These are phyloP conservation scores for Lithobates sylvaticus DNA, from an alignment of 2,797 vertebrate species.

Conservation along the genomic window DNA sequence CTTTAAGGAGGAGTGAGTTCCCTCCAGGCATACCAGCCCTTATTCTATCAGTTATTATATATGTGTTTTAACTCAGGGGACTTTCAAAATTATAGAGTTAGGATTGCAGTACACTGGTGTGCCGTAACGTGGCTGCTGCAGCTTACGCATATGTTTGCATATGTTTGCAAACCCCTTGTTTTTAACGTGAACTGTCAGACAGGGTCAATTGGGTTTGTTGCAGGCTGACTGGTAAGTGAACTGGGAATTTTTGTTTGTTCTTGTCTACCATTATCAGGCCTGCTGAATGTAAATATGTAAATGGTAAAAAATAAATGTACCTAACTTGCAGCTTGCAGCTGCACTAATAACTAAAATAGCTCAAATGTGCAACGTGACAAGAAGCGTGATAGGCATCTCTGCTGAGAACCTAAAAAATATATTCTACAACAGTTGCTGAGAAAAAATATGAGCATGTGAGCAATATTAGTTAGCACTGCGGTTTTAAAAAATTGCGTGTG, in stretches of 20 bases:
- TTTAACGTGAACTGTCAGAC: no score
- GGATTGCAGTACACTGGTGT: no score
- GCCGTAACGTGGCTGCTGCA: no score
- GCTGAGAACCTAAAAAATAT: slow-evolving; percentile 30
- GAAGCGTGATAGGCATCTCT: slow-evolving; percentile 27
- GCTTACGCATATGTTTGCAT: no score
- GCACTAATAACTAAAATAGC: slow-evolving; percentile 22
- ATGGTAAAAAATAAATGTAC: slow-evolving; percentile 43
- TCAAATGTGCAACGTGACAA: neutral
- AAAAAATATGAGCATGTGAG: slow-evolving; percentile 32
- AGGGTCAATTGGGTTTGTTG: no score
- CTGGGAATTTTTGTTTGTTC: neutral
- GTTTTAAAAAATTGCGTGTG: slow-evolving; percentile 25
- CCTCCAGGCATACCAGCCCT: no score
- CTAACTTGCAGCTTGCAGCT: slow-evolving; percentile 31
- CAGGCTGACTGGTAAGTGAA: no score
- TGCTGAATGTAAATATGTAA: slow-evolving; percentile 9
- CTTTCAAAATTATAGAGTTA: no score
- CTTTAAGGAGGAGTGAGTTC: no score
- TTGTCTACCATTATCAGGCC: slow-evolving; percentile 18
- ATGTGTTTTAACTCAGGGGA: no score
- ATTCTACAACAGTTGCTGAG: slow-evolving; percentile 18
- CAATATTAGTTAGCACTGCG: slow-evolving; percentile 25
- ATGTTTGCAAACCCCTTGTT: no score
- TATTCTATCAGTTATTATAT: no score